phyloP scores from a whole-genome alignment of 64 coral and sea anemone species.

The Pocillopora damicornis region DNA sequence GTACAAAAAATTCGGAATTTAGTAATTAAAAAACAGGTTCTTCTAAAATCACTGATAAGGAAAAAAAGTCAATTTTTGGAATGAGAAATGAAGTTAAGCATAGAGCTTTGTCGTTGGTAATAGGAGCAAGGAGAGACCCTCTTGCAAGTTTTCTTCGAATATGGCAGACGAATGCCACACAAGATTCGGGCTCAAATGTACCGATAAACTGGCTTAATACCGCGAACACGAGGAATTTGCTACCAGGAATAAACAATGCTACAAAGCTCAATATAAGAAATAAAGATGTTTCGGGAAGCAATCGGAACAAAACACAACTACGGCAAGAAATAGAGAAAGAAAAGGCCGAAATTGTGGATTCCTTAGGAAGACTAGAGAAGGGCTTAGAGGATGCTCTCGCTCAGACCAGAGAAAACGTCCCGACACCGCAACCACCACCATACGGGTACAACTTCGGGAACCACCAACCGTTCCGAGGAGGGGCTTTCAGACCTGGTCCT shows the following conservation, averaged over 20 bases:
- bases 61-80: too few species aligned
- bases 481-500: not conserved
- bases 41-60: too few species aligned
- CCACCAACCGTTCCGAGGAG: not conserved
- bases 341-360: slow-evolving; percentile 25
- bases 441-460: not conserved
- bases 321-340: slow-evolving; percentile 27
- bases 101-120: not conserved
- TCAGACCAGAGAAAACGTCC: slow-evolving; percentile 15
- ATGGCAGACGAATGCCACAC: not conserved
- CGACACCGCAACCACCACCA: not conserved
- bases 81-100: not conserved
- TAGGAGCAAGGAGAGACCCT: slow-evolving; percentile 20
- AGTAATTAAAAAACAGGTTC: too few species aligned
- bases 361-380: slow-evolving; percentile 23
- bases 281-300: not conserved
- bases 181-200: not conserved
- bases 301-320: not conserved
- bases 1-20: too few species aligned
- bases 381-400: slow-evolving; percentile 27
- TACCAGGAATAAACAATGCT: not conserved
- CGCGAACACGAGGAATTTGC: not conserved
- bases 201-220: not conserved
- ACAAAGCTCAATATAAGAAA: not conserved
- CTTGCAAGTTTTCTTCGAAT: slow-evolving; percentile 33